Percentiles rank a stretch among this genome's conserved stretches.
Conservation (phyloP, 2,113 vertebrate species). For the Eclectus roratus region DNA sequence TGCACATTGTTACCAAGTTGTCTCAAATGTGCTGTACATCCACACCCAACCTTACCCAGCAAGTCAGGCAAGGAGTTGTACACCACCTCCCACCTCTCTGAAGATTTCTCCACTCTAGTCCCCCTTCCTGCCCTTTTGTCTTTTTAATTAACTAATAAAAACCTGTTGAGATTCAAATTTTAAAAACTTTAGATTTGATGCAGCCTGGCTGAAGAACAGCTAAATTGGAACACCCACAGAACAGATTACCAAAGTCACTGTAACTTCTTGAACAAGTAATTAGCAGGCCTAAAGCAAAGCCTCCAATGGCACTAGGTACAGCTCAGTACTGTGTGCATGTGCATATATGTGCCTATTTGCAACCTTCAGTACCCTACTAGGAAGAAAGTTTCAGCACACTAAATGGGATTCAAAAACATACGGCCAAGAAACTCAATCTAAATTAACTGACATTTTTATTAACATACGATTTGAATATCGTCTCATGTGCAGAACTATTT, state of each 20-base stretch:
- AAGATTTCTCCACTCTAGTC: background rate
- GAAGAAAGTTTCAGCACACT: background rate
- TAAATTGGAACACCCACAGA: background rate
- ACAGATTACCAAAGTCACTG: rapidly evolving
- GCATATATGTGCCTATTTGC: background rate
- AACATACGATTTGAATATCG: background rate
- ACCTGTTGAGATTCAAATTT: background rate
- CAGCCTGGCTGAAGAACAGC: background rate
- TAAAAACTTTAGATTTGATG: background rate
- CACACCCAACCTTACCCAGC: slow-evolving; percentile 12
- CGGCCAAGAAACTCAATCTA: background rate
- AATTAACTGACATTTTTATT: background rate
- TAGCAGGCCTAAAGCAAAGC: background rate
- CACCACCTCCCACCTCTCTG: background rate
- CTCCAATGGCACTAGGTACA: background rate
- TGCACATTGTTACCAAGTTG: background rate
- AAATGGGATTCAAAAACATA: background rate
- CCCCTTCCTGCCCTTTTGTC: background rate
- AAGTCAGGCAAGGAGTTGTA: background rate
- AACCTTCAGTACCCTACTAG: background rate
- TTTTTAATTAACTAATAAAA: background rate
- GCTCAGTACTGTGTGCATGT: background rate
- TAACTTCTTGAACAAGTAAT: background rate
- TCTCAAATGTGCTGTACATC: rapidly evolving
- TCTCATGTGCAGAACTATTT: background rate